Evolutionary conservation across 2,888 invertebrate genomes (phyloP).

Genomic region (Lepidochrysops patricia): DNA sequence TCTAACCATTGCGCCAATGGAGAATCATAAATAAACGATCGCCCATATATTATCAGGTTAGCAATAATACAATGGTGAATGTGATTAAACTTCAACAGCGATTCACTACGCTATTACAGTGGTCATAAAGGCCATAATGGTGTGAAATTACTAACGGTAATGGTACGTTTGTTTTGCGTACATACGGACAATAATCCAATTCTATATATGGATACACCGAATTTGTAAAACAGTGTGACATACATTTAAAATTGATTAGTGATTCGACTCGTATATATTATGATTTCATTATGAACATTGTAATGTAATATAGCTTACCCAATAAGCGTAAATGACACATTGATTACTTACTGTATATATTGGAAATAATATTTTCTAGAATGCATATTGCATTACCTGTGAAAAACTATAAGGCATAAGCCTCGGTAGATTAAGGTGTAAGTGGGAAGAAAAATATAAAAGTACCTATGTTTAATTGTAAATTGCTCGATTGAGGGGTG

Average conservation of each 20-base stretch:
- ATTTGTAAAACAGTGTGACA: constrained; percentile 29
- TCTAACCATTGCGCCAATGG: constrained; percentile 13
- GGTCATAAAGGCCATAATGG: constrained; percentile 15
- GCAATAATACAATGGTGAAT: constrained; percentile 20
- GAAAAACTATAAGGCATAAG: background rate
- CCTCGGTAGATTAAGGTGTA: background rate
- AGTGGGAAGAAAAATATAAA: background rate
- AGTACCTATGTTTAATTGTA: background rate
- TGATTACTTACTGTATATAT: background rate
- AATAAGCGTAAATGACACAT: background rate
- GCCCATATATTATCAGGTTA: constrained; percentile 28
- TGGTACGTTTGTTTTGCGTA: constrained; percentile 27
- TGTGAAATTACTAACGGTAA: constrained; percentile 25
- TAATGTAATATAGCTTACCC: constrained; percentile 33
- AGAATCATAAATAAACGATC: constrained; percentile 25
- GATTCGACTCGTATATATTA: constrained; percentile 13
- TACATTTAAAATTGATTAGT: constrained; percentile 28
- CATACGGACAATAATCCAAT: constrained; percentile 30
- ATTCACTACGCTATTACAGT: constrained; percentile 1
- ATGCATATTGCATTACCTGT: background rate
- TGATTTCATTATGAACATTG: constrained; percentile 24
- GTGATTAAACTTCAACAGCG: background rate
- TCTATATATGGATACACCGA: constrained; percentile 30
- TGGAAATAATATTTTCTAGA: background rate
- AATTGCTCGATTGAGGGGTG: too few relatives aligned